phyloP scores from a whole-genome alignment of 2,888 invertebrate genomes.

The Cerastis rubricosa region DNA sequence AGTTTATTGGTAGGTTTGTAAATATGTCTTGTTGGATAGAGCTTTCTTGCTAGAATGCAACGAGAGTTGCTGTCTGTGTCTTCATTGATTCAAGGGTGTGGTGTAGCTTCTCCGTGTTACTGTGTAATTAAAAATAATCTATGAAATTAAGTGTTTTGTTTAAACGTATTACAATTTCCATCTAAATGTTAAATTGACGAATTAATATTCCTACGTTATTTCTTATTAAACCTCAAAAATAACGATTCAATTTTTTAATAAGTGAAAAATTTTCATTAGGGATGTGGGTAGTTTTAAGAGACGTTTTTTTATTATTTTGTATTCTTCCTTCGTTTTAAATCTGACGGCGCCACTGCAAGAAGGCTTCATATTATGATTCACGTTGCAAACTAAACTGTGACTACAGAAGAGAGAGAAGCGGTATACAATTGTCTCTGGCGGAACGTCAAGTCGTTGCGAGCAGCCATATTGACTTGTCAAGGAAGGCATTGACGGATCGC shows the following conservation, averaged over 20 bases:
- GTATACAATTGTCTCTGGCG: too few species aligned
- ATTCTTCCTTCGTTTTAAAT: too few species aligned
- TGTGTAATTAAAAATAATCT: neutral
- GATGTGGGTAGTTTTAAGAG: neutral
- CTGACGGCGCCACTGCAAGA: too few species aligned
- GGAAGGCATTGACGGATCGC: too few species aligned
- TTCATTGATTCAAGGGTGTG: neutral
- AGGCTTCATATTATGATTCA: too few species aligned
- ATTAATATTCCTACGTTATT: neutral
- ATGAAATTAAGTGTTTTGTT: neutral
- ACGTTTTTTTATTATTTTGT: too few species aligned
- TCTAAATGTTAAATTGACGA: neutral
- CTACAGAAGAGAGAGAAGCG: too few species aligned
- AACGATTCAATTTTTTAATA: neutral
- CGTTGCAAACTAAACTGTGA: too few species aligned
- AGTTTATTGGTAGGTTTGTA: constrained; percentile 54
- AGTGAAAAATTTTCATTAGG: neutral
- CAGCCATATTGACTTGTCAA: too few species aligned
- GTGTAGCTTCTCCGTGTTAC: neutral
- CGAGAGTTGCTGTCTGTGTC: neutral
- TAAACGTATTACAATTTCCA: neutral
- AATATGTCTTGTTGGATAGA: constrained; percentile 56
- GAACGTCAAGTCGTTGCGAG: too few species aligned
- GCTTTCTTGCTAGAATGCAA: constrained; percentile 18
- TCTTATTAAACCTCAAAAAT: neutral